phyloP scores from a whole-genome alignment of 92 coral and sea anemone species.

The Zoanthus gigantus region DNA sequence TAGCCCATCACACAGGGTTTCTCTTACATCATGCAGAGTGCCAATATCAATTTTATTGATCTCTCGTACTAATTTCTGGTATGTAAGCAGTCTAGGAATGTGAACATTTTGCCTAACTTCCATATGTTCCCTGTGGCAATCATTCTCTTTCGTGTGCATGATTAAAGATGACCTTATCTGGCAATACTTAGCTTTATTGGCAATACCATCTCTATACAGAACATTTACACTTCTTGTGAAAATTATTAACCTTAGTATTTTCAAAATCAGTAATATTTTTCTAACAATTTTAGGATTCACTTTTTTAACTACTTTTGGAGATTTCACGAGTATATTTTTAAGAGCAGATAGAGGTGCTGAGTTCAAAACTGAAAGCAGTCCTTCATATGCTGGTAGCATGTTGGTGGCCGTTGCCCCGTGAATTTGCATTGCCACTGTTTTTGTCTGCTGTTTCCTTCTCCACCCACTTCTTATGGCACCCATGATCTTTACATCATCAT shows the following conservation, averaged over 20 bases:
- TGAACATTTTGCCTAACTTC: background rate
- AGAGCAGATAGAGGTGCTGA: constrained; percentile 14
- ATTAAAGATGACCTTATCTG: constrained; percentile 40
- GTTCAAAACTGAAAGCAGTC: constrained; percentile 15
- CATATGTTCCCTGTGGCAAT: too few relatives aligned
- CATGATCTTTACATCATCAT: constrained; percentile 30
- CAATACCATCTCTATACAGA: constrained; percentile 58
- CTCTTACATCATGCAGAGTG: constrained; percentile 41
- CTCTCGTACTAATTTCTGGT: constrained; percentile 30
- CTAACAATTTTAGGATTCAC: constrained; percentile 58
- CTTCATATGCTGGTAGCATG: constrained; percentile 40
- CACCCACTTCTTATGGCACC: constrained; percentile 27
- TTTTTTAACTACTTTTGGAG: constrained; percentile 37
- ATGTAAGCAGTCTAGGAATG: constrained; percentile 34
- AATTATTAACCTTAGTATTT: constrained; percentile 24
- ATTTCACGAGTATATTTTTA: constrained; percentile 10
- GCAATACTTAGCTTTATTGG: constrained; percentile 24
- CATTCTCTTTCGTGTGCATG: too few relatives aligned
- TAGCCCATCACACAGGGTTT: constrained; percentile 57
- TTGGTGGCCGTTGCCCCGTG: constrained; percentile 27
- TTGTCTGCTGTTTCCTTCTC: constrained; percentile 23
- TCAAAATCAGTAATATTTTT: constrained; percentile 41
- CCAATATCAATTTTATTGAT: constrained; percentile 60
- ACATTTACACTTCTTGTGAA: constrained; percentile 61
- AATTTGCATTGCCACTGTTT: background rate